Evolutionary conservation across 1,140 invertebrate genomes (phyloP).

Genomic region (Steinernema khuongi): DNA sequence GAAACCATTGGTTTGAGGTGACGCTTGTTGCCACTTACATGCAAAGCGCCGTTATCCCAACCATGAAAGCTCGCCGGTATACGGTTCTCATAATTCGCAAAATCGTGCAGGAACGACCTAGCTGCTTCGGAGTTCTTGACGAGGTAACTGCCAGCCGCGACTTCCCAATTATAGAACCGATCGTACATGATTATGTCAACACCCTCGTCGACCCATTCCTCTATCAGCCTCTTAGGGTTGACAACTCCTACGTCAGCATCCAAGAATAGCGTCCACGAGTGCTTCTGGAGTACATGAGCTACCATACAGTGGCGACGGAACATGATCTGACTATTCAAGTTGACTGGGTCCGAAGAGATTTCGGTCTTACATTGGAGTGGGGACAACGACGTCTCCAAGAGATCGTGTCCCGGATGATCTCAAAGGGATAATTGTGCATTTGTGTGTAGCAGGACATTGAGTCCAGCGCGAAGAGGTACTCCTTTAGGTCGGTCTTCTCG

Average conservation of each 20-base stretch:
- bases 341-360: neutral
- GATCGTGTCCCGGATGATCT: neutral
- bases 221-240: conserved; percentile 33
- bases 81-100: conserved; percentile 24
- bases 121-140: conserved; percentile 22
- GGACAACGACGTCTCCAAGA: neutral
- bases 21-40: no score
- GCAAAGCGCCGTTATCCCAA: conserved; percentile 31
- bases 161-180: conserved; percentile 33
- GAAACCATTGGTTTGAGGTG: no score
- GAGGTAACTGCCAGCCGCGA: conserved; percentile 28
- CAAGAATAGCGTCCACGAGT: conserved; percentile 25
- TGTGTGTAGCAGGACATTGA: conserved; percentile 25
- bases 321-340: conserved; percentile 25
- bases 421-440: conserved; percentile 22
- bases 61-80: conserved; percentile 27
- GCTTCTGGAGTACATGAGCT: neutral
- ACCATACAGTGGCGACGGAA: conserved; percentile 33
- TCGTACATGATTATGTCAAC: conserved; percentile 30
- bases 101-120: conserved; percentile 20
- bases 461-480: conserved; percentile 14
- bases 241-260: conserved; percentile 37
- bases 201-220: conserved; percentile 21
- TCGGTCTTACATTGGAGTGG: conserved; percentile 21
- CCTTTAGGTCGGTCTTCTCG: neutral